phyloP scores from a whole-genome alignment of 1,140 invertebrate genomes.

The Meteorus sp. region DNA sequence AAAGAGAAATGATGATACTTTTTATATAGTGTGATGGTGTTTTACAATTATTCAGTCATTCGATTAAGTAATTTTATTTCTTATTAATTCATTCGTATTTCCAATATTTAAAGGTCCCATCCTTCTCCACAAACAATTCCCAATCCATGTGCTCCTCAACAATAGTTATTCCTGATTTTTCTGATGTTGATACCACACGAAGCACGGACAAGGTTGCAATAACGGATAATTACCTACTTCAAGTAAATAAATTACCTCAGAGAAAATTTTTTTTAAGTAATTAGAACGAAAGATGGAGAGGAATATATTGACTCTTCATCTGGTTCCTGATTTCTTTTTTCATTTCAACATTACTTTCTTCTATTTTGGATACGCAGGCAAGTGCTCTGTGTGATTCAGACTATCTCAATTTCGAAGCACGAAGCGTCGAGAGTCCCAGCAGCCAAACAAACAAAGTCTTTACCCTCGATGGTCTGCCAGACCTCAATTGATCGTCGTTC shows the following conservation, averaged over 20 bases:
- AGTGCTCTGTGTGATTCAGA: constrained; percentile 16
- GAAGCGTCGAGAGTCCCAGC: constrained; percentile 12
- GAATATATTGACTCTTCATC: too few species aligned
- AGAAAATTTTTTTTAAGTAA: too few species aligned
- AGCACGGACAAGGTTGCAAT: background rate
- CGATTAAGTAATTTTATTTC: background rate
- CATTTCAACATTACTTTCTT: too few species aligned
- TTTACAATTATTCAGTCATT: too few species aligned
- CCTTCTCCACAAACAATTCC: background rate
- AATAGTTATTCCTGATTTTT: background rate
- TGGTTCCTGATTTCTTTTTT: too few species aligned
- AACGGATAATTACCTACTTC: constrained; percentile 33
- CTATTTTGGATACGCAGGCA: too few species aligned
- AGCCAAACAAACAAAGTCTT: constrained; percentile 12
- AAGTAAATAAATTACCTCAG: constrained; percentile 36
- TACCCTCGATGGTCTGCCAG: constrained; percentile 23
- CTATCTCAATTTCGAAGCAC: constrained; percentile 16
- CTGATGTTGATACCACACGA: background rate
- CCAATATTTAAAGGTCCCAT: constrained; percentile 6
- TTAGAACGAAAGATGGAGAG: too few species aligned
- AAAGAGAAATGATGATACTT: too few species aligned
- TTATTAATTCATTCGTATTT: background rate
- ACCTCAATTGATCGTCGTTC: constrained; percentile 20
- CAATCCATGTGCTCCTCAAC: constrained; percentile 7
- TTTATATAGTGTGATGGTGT: too few species aligned